A percentile compares a stretch with the other conserved stretches of the same genome.
Conservation (phyloP, 2,888 invertebrate genomes). For the Zelleria hepariella region DNA sequence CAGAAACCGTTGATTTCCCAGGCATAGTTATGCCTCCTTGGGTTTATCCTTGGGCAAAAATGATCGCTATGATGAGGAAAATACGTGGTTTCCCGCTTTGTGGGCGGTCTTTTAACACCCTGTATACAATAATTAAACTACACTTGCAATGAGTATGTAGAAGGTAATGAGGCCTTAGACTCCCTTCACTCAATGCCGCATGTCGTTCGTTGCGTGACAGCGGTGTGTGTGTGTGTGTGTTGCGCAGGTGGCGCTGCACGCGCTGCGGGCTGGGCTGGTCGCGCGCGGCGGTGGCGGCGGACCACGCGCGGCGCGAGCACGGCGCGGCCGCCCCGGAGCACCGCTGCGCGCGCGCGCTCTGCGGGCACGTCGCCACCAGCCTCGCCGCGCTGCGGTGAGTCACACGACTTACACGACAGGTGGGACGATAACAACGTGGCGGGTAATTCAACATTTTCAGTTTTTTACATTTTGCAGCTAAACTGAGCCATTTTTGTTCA, state of each 20-base stretch:
- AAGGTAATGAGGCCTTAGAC: no score
- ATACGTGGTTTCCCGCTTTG: no score
- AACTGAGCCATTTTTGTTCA: no score
- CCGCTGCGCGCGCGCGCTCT: slow-evolving; percentile 21
- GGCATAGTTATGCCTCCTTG: no score
- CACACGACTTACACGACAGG: neutral
- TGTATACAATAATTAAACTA: no score
- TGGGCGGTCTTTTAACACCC: no score
- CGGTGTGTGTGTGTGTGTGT: neutral
- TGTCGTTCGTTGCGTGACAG: neutral
- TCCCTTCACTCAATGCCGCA: no score
- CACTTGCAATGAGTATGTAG: no score
- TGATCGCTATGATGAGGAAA: no score
- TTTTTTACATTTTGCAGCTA: no score
- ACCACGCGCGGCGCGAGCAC: slow-evolving; percentile 44
- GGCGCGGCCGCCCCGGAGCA: slow-evolving; percentile 32
- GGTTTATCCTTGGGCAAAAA: neutral
- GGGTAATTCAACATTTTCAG: neutral
- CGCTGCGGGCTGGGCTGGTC: slow-evolving; percentile 33
- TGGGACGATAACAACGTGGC: neutral
- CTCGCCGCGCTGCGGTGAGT: neutral
- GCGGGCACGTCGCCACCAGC: neutral
- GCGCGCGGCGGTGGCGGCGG: slow-evolving; percentile 49
- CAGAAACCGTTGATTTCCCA: no score
- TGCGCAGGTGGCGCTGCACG: slow-evolving; percentile 44